A percentile compares a stretch with the other conserved stretches of the same genome.
Conservation (phyloP, 2,888 invertebrate species). For the Metopia argyrocephala region DNA sequence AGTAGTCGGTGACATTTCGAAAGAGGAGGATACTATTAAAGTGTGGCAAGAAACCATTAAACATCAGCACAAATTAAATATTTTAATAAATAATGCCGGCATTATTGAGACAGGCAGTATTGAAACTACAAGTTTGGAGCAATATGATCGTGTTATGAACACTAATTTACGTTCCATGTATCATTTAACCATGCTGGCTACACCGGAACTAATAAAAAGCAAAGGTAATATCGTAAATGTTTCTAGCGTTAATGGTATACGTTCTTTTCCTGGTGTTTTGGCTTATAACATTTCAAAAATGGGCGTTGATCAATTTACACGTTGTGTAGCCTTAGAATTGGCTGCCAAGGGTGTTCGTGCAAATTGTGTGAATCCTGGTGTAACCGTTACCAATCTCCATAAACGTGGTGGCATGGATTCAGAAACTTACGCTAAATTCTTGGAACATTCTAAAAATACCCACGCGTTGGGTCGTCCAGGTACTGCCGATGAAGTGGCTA, state of each 20-base stretch:
- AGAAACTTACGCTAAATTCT: constrained; percentile 87
- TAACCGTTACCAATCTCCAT: constrained; percentile 92
- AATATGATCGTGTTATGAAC: constrained; percentile 92
- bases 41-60: constrained; percentile 84
- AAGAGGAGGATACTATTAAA: constrained; percentile 81
- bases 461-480: constrained; percentile 95
- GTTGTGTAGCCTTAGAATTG: constrained; percentile 91
- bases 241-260: constrained; percentile 92
- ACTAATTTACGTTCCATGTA: constrained; percentile 89
- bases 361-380: constrained; percentile 95
- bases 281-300: constrained; percentile 96
- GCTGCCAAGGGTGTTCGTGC: constrained; percentile 89
- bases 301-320: constrained; percentile 95
- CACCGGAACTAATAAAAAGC: constrained; percentile 87
- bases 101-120: constrained; percentile 87
- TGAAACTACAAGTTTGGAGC: constrained; percentile 88
- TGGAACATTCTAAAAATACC: constrained; percentile 89
- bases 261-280: constrained; percentile 92
- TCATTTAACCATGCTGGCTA: constrained; percentile 89
- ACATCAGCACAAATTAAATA: constrained; percentile 85
- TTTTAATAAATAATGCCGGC: constrained; percentile 94
- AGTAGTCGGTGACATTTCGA: constrained; percentile 82
- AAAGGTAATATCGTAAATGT: constrained; percentile 95
- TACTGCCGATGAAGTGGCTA: constrained; percentile 89
- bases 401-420: constrained; percentile 88